phyloP scores from a whole-genome alignment of 2,888 invertebrate genomes.

The Scelioninae gen. 2 region DNA sequence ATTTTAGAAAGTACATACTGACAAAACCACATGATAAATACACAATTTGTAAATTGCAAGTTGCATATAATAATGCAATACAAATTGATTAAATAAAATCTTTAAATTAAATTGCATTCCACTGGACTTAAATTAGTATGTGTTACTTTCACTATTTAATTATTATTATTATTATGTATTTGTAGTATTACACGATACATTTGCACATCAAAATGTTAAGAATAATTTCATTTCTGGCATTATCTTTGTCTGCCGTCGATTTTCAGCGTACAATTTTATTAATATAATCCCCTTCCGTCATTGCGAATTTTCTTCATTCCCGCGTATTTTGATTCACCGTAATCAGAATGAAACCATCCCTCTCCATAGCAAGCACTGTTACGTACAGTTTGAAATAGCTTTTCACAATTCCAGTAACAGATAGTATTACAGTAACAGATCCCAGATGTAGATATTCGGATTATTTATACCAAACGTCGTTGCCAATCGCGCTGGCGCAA shows the following conservation, averaged over 20 bases:
- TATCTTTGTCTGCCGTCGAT: constrained; percentile 1
- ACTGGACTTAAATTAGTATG: no score
- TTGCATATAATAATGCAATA: no score
- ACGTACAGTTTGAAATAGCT: constrained; percentile 2
- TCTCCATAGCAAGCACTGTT: constrained; percentile 2
- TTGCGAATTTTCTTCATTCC: constrained; percentile 5
- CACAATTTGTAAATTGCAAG: no score
- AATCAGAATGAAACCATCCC: constrained; percentile 10
- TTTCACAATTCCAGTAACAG: constrained; percentile 24
- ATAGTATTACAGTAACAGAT: constrained; percentile 2
- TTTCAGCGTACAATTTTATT: neutral
- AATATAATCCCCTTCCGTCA: constrained; percentile 5
- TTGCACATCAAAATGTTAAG: no score
- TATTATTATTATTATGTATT: no score
- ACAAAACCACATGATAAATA: no score
- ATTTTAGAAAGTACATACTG: no score
- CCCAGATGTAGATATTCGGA: constrained; percentile 39
- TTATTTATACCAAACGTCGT: constrained; percentile 51
- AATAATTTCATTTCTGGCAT: neutral
- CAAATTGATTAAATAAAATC: no score
- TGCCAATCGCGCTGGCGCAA: constrained; percentile 36
- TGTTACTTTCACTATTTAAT: no score
- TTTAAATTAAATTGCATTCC: no score
- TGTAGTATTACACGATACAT: no score
- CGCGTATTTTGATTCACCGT: constrained; percentile 2